phyloP scores from a whole-genome alignment of 2,113 vertebrate genomes.

The Oryzias javanicus region DNA sequence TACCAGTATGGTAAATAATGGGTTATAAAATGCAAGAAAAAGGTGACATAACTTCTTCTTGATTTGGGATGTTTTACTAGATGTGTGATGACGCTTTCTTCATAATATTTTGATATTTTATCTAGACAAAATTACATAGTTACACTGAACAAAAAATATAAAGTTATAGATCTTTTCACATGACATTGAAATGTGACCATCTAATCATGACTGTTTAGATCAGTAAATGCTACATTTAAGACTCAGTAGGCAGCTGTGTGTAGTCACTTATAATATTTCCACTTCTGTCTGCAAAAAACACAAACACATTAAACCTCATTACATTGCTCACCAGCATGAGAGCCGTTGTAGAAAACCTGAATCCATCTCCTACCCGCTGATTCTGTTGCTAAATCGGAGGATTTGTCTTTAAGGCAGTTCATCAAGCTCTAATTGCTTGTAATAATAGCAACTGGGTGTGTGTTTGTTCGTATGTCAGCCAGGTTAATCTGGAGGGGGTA shows the following conservation, averaged over 20 bases:
- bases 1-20: too few species aligned
- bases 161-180: not conserved
- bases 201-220: slow-evolving; percentile 45
- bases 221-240: slow-evolving; percentile 28
- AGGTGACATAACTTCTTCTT: too few species aligned
- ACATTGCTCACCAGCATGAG: slow-evolving; percentile 35
- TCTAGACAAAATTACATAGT: slow-evolving; percentile 13
- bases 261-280: slow-evolving; percentile 28
- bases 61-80: too few species aligned
- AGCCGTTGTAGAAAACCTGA: slow-evolving; percentile 54
- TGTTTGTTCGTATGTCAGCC: too few species aligned
- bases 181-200: slow-evolving; percentile 37
- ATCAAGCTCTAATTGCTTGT: slow-evolving; percentile 24
- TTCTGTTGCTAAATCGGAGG: slow-evolving; percentile 55
- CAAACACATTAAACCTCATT: slow-evolving; percentile 39
- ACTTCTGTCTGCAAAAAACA: slow-evolving; percentile 11
- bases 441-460: too few species aligned
- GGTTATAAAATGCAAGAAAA: too few species aligned
- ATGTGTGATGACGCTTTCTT: too few species aligned
- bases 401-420: slow-evolving; percentile 51
- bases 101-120: not conserved
- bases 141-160: not conserved
- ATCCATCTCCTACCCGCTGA: slow-evolving; percentile 70
- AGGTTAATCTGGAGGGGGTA: too few species aligned
- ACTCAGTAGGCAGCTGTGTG: slow-evolving; percentile 19